Evolutionary conservation across 1,140 invertebrate genomes (phyloP).

Genomic region (Saxidomus purpurata): DNA sequence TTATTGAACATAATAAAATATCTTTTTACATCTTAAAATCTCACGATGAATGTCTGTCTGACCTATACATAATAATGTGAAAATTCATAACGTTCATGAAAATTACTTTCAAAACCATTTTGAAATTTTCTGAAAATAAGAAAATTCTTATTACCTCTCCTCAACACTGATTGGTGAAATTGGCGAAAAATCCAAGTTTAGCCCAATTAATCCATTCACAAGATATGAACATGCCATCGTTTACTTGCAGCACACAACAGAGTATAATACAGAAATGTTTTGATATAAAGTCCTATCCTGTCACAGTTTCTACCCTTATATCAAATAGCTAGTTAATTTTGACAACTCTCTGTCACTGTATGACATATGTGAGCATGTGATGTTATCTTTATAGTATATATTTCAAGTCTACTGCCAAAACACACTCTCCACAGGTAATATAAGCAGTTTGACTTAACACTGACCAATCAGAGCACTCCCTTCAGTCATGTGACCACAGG

Average conservation of each 20-base stretch:
- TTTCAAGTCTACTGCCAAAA: slow-evolving; percentile 23
- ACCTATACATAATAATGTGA: no score
- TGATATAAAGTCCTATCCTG: not conserved
- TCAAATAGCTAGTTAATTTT: slow-evolving; percentile 36
- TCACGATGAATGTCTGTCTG: no score
- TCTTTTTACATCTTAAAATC: no score
- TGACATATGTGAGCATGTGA: slow-evolving; percentile 38
- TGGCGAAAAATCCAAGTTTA: slow-evolving; percentile 63
- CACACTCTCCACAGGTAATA: slow-evolving; percentile 34
- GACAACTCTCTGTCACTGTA: slow-evolving; percentile 13
- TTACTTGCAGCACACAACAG: not conserved
- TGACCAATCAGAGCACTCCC: slow-evolving; percentile 52
- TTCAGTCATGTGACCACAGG: slow-evolving; percentile 42
- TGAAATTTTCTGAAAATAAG: no score
- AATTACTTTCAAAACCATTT: no score
- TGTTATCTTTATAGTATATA: slow-evolving; percentile 20
- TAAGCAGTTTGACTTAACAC: not conserved
- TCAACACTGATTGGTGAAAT: slow-evolving; percentile 44
- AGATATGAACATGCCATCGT: slow-evolving; percentile 52
- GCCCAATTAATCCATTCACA: slow-evolving; percentile 47
- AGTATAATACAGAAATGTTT: not conserved
- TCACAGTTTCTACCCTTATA: no score
- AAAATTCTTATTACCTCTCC: slow-evolving; percentile 50
- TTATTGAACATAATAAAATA: no score
- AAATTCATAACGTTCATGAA: no score